Evolutionary conservation across 2,113 vertebrate species (phyloP), one percentile per base, ranked within the genome.

Genomic region (Chitala chitala): DNA sequence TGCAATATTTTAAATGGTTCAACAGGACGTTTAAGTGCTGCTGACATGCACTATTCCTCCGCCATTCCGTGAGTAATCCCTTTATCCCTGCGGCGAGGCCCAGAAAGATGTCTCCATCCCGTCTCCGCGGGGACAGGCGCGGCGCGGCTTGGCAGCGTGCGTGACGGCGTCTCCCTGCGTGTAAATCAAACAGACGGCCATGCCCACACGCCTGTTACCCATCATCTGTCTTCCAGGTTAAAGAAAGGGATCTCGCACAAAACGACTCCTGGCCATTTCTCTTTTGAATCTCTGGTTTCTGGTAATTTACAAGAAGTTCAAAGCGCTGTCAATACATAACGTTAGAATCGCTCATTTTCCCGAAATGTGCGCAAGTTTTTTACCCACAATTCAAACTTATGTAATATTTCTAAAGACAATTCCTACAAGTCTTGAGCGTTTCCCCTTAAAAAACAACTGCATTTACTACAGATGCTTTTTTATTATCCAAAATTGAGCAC

Each of bases 1-100:
- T 22, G 36, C 31, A 71, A 48, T 33, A 82, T 87, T 89, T 87
- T 89, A 87, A 89, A 87, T 86, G 86, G 87, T 89, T 89, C 87
- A 88, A 87, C 83, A 86, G 87, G 87, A 79, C 81, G 80, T 75
- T 78, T 63, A 78, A 81, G 85, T 82, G 53, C 79, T 86, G 85
- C 84, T 86, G 83, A 87, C 83, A 79, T 78, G 36, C 78, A 64
- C 63, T n/a, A 65, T 59, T 17, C 50, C 20, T 71, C 54, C 26
- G 38, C 24, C 13, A 1, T 44, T 44, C 31, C 8, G 53, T 2
- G 1, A 58, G 40, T 12, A 56, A 56, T 44, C 54, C 54, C 70
- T 72, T 26, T 72, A 59, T 44, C 54, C 36, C 54, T 40, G 46
- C 31, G 29, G 54, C 38, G 8, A 29, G 53, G 24, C n/a, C 17